Conservation (phyloP, 2,797 vertebrate genomes). For the Silurus lanzhouensis region DNA sequence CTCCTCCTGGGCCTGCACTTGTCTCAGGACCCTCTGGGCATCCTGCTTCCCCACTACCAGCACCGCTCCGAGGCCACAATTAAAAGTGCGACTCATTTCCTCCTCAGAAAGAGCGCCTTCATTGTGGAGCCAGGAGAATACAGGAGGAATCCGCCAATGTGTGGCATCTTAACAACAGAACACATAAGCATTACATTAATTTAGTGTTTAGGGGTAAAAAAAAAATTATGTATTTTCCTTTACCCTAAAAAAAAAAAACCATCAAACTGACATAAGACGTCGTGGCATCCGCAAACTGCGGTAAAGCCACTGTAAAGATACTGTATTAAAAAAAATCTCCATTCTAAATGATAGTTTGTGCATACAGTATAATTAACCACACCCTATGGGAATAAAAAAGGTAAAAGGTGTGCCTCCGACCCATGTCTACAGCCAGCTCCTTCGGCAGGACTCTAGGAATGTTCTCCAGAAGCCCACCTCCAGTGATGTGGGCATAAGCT, state of each 20-base stretch:
- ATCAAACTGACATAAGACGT: background rate
- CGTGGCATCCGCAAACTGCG: background rate
- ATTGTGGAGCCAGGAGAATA: conserved; percentile 91
- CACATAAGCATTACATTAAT: background rate
- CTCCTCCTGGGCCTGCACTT: conserved; percentile 74
- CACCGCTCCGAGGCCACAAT: conserved; percentile 89
- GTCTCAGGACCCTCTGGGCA: conserved; percentile 77
- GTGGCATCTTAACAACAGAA: conserved; percentile 78
- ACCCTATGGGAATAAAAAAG: background rate
- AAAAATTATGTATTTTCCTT: too few species aligned
- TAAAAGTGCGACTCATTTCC: conserved; percentile 93
- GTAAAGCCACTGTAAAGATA: too few species aligned
- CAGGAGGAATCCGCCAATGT: conserved; percentile 83
- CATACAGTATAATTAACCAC: background rate
- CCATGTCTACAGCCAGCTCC: conserved; percentile 81
- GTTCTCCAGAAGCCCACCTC: conserved; percentile 94
- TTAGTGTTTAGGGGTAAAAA: background rate
- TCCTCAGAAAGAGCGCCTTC: conserved; percentile 85
- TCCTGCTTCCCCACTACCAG: conserved; percentile 81
- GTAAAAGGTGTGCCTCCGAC: conserved; percentile 62
- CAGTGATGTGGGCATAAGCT: conserved; percentile 94
- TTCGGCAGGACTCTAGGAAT: conserved; percentile 88
- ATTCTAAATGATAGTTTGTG: background rate
- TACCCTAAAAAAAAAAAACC: too few species aligned
- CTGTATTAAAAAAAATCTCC: background rate